phyloP scores from a whole-genome alignment of 1,140 invertebrate species.

The Ylistrum balloti region DNA sequence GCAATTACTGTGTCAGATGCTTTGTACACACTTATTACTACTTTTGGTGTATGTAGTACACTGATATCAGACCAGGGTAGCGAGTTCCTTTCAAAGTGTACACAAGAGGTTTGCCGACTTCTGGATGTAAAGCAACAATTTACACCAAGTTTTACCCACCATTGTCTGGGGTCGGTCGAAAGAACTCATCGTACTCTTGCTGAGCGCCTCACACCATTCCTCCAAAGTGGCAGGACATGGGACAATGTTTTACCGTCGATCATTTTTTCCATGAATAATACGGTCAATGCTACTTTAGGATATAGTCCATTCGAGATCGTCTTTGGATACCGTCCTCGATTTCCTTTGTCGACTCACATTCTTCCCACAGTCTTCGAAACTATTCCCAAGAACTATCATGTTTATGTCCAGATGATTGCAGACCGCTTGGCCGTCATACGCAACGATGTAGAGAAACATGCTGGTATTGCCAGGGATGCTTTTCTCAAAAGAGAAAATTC shows the following conservation, averaged over 20 bases:
- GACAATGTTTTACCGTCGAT: conserved; percentile 47
- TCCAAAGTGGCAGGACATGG: neutral
- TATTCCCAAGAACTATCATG: too few species aligned
- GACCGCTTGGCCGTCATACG: too few species aligned
- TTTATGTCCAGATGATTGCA: too few species aligned
- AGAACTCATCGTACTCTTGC: conserved; percentile 43
- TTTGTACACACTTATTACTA: conserved; percentile 48
- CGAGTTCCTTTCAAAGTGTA: conserved; percentile 44
- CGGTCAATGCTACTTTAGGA: too few species aligned
- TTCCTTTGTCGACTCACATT: too few species aligned
- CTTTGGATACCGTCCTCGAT: too few species aligned
- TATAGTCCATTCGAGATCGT: too few species aligned
- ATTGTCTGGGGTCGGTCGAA: conserved; percentile 55
- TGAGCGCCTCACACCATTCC: conserved; percentile 45
- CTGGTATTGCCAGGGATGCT: neutral
- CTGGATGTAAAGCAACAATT: conserved; percentile 46
- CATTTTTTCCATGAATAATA: too few species aligned
- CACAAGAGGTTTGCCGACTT: too few species aligned
- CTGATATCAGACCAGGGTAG: conserved; percentile 46
- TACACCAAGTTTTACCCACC: conserved; percentile 49
- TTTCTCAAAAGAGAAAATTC: too few species aligned
- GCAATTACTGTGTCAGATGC: conserved; percentile 44
- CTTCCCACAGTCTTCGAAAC: too few species aligned
- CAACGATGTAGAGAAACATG: too few species aligned
- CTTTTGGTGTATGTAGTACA: conserved; percentile 50